These are phyloP conservation scores for Gryllus bimaculatus DNA, from an alignment of 1,140 invertebrate species.

Conservation along the genomic window DNA sequence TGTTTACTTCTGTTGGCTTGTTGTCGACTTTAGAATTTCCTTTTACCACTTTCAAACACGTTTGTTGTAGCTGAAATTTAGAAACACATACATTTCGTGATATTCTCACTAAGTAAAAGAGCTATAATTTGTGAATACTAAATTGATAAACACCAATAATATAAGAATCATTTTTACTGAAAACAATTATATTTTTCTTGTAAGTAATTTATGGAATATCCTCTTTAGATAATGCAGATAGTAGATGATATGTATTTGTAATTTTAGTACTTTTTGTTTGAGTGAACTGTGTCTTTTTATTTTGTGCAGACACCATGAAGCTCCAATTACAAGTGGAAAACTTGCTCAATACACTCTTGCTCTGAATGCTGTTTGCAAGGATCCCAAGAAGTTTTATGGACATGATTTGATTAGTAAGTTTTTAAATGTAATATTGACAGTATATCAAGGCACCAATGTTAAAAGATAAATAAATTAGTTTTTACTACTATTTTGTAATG, in stretches of 20 bases:
- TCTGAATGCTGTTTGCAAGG: constrained; percentile 64
- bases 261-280: background rate
- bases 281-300: background rate
- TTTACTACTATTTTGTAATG: no score
- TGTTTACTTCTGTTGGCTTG: no score
- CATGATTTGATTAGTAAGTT: constrained; percentile 60
- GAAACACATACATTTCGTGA: no score
- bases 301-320: constrained; percentile 50
- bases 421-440: background rate
- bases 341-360: constrained; percentile 65
- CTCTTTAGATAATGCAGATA: background rate
- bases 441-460: background rate
- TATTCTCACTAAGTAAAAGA: no score
- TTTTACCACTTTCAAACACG: no score
- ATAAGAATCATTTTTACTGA: no score
- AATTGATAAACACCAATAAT: no score
- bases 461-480: no score
- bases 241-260: background rate
- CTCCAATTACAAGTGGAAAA: constrained; percentile 59
- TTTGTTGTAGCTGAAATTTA: no score
- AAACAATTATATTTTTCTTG: background rate
- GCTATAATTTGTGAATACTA: background rate
- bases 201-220: background rate
- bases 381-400: constrained; percentile 70
- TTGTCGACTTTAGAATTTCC: no score